Evolutionary conservation across 2,113 vertebrate genomes (phyloP), one percentile per base, ranked within the genome.

Genomic region (Scartelaos histophorus): DNA sequence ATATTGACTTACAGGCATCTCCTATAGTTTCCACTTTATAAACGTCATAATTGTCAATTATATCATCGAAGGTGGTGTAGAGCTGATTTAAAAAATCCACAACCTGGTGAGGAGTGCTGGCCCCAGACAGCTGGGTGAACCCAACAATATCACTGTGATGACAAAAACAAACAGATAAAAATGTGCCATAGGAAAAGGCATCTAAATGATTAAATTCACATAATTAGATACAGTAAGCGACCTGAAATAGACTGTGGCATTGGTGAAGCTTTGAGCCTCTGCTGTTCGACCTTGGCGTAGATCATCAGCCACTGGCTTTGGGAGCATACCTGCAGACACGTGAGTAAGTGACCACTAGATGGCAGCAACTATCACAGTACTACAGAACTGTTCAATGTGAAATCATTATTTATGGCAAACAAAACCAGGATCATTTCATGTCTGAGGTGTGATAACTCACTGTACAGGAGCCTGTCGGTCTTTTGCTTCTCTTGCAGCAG

Each of bases 1-100:
- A 64, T 19, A 21, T 19, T 9, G 34, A 64, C 93, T 87, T 67
- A 94, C 93, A 94, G 24, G 93, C 93, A 79, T 95, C 94, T 5
- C 94, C 94, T 25, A 94, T 93, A 10, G 94, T 95, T 75, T 93
- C 93, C 73, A 95, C 93, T 86, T 94, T 95, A 85, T 94, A 94
- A 57, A 94, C 92, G 1, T 94, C 93, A 3, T 94, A 93, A 82
- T 90, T 94, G 83, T 94, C 94, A 74, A 93, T 94, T 22, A 94
- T 94, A 79, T 93, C 92, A 69, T 94, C 93, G 25, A 95, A 94
- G n/a, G 87, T 91, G 64, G 93, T 94, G 87, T 94, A 94, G 25
- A 95, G 91, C 76, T 94, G 90, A 83, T 95, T 94, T 12, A 94
- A 93, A 67, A 95, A 94, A 76, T 93, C 69, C 22, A 94, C 93